Percentiles rank a stretch among this genome's conserved stretches.
These are phyloP conservation scores for Drosophila nr. fundita DNA, from an alignment of 2,888 invertebrate genomes.

Conservation along the genomic window DNA sequence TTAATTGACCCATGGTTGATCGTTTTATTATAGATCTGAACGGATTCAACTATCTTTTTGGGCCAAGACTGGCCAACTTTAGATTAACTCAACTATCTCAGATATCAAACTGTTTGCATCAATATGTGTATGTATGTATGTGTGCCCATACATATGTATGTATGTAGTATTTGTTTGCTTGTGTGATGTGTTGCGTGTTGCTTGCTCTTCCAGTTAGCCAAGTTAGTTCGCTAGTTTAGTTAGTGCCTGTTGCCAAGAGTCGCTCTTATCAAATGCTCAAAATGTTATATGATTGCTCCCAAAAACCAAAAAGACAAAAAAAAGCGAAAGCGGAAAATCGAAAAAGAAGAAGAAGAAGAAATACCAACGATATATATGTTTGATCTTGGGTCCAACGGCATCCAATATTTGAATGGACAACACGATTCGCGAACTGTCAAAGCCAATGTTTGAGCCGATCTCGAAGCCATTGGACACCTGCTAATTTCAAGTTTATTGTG, in stretches of 20 bases:
- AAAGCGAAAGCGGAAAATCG: not conserved
- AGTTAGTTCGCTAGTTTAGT: conserved; percentile 6
- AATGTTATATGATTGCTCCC: conserved; percentile 56
- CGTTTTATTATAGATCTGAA: not conserved
- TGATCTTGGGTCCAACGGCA: conserved; percentile 44
- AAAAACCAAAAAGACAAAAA: not conserved
- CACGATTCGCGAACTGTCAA: conserved; percentile 31
- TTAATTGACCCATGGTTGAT: not conserved
- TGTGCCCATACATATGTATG: not conserved
- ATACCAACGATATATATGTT: conserved; percentile 8
- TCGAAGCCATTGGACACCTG: conserved; percentile 56
- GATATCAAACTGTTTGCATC: not conserved
- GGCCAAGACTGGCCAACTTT: not conserved
- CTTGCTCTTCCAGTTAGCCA: conserved; percentile 30
- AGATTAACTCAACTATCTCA: not conserved
- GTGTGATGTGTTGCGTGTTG: conserved; percentile 1
- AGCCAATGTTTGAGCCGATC: conserved; percentile 12
- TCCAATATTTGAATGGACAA: conserved; percentile 49
- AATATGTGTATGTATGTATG: not conserved
- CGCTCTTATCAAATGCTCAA: conserved; percentile 32
- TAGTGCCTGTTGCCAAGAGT: conserved; percentile 38
- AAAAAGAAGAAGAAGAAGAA: not conserved
- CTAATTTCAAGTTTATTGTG: conserved; percentile 67
- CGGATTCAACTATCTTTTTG: not conserved
- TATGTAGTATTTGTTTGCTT: conserved; percentile 15